phyloP scores from a whole-genome alignment of 1,140 invertebrate genomes.

The Globodera rostochiensis region DNA sequence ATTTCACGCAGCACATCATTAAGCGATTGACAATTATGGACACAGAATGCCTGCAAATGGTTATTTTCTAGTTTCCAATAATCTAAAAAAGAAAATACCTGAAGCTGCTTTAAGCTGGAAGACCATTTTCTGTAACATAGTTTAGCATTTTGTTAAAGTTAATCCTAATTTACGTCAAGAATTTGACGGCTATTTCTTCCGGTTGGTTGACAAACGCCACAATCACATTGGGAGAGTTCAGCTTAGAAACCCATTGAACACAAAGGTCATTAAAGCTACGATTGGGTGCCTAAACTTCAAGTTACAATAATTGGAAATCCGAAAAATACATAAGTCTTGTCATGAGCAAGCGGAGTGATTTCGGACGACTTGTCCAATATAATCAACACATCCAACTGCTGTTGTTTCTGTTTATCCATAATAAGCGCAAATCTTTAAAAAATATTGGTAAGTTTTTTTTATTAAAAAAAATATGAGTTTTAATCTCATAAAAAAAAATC shows the following conservation, averaged over 20 bases:
- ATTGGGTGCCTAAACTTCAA: too few relatives aligned
- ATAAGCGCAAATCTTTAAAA: neutral
- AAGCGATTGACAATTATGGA: slow-evolving; percentile 21
- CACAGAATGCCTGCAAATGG: slow-evolving; percentile 4
- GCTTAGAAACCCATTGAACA: slow-evolving; percentile 31
- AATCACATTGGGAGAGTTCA: slow-evolving; percentile 38
- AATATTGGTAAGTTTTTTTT: too few relatives aligned
- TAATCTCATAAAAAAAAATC: too few relatives aligned
- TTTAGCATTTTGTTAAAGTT: slow-evolving; percentile 5
- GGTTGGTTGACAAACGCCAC: slow-evolving; percentile 17
- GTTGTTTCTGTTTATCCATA: neutral
- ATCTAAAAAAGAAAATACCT: neutral
- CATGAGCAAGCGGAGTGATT: too few relatives aligned
- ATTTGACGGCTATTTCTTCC: neutral
- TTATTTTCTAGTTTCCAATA: neutral
- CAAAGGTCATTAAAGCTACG: slow-evolving; percentile 25
- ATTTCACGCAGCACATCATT: slow-evolving; percentile 39
- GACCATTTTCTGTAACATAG: slow-evolving; percentile 22
- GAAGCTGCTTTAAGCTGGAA: neutral
- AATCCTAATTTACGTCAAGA: slow-evolving; percentile 16
- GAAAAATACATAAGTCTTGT: neutral
- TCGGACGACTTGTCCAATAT: neutral
- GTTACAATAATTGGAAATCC: neutral
- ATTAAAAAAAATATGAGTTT: too few relatives aligned
- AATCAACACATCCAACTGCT: neutral